A percentile compares a stretch with the other conserved stretches of the same genome.
Conservation (phyloP, 2,113 vertebrate species). For the Patagioenas fasciata region DNA sequence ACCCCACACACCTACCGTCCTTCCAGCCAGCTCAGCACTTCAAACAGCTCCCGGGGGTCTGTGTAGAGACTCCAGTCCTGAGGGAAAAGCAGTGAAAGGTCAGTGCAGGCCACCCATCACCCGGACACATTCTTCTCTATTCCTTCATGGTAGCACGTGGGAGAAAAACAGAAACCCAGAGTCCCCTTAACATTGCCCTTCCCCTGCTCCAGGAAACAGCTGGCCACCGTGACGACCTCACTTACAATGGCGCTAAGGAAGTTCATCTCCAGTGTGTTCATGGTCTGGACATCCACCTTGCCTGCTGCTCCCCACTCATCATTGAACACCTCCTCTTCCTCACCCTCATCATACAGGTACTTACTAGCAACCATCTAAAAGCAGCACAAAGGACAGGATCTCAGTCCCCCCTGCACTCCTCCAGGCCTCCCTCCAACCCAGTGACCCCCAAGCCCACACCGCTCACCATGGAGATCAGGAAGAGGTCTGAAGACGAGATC, state of each 20-base stretch:
- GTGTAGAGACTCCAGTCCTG: slow-evolving; percentile 95
- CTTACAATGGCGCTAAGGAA: slow-evolving; percentile 95
- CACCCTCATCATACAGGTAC: slow-evolving; percentile 97
- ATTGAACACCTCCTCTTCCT: slow-evolving; percentile 98
- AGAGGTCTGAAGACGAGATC: slow-evolving; percentile 97
- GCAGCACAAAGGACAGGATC: background rate
- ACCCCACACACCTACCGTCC: slow-evolving; percentile 79
- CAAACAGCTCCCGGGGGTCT: slow-evolving; percentile 88
- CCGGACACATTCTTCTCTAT: background rate
- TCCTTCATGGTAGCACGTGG: accelerated
- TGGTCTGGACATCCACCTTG: slow-evolving; percentile 90
- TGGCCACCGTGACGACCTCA: background rate
- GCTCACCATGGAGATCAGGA: slow-evolving; percentile 95
- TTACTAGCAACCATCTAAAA: slow-evolving; percentile 98
- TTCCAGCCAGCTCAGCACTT: slow-evolving; percentile 88
- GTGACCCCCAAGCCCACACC: background rate
- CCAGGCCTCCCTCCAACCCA: background rate
- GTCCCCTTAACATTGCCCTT: background rate
- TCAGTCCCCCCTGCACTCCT: background rate
- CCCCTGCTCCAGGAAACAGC: accelerated
- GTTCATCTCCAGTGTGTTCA: slow-evolving; percentile 94
- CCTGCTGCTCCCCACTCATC: slow-evolving; percentile 97
- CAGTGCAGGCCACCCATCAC: background rate
- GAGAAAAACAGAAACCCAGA: background rate
- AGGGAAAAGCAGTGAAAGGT: background rate